Percentiles rank a stretch among this genome's conserved stretches.
Conservation (phyloP, 2,888 invertebrate genomes). For the Lycaena phlaeas region DNA sequence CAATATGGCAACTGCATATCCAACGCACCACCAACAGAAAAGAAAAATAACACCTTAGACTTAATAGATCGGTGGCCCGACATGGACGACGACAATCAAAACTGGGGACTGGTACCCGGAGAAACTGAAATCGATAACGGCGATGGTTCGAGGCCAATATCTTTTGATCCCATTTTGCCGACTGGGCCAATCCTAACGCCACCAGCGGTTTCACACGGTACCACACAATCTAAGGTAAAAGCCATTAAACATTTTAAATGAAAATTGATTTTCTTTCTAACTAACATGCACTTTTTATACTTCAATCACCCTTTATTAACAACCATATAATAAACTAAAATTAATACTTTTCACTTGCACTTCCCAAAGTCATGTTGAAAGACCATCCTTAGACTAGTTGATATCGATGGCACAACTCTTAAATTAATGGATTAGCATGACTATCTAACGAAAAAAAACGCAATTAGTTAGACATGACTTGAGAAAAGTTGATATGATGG, state of each 20-base stretch:
- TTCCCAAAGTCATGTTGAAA: too few relatives aligned
- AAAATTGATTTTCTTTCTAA: not conserved
- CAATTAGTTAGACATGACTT: too few relatives aligned
- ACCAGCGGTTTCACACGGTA: conserved; percentile 34
- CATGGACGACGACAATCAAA: conserved; percentile 41
- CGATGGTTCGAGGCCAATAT: conserved; percentile 45
- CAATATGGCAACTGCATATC: conserved; percentile 27
- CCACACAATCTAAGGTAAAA: conserved; percentile 28
- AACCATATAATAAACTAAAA: too few relatives aligned
- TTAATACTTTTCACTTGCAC: too few relatives aligned
- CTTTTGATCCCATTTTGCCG: conserved; percentile 30
- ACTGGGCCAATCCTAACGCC: conserved; percentile 21
- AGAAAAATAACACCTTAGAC: conserved; percentile 16
- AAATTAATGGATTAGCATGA: too few relatives aligned
- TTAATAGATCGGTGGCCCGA: conserved; percentile 32
- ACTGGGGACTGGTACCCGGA: conserved; percentile 37
- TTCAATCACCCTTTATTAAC: not conserved
- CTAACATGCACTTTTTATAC: too few relatives aligned
- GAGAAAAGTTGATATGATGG: too few relatives aligned
- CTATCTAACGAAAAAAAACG: too few relatives aligned
- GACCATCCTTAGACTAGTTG: too few relatives aligned
- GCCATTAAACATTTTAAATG: conserved; percentile 8
- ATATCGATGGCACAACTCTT: too few relatives aligned
- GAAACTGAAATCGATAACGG: conserved; percentile 24
- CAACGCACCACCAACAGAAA: conserved; percentile 14